Evolutionary conservation across 2,797 vertebrate species (phyloP), one percentile per base, ranked within the genome.

Genomic region (Hyperoplus lanceolatus): DNA sequence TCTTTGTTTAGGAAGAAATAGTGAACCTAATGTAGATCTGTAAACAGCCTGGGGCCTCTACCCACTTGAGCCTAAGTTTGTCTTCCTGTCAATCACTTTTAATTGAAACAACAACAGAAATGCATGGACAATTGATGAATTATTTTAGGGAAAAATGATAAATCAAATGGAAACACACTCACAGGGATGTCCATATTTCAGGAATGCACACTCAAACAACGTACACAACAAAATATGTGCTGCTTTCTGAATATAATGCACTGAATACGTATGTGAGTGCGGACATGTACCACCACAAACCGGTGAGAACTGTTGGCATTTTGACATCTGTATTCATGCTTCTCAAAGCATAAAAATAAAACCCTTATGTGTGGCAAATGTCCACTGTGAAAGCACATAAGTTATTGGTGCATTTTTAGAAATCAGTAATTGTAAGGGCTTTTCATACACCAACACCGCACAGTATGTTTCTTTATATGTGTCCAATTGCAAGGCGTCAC

Each of bases 61-160:
- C 82, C 79, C 85, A 88, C 88, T 85, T 78, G 73, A 78, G 87
- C 86, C 75, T 3, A 36, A 85, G 73, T 69, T 70, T 83, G 79
- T 86, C 82, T 80, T 85, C 73, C 89, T 94, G 94, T 92, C 95
- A 94, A 85, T 95, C 94, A 94, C 81, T 85, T 92, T 91, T 95
- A 94, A 95, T 95, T 94, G 92, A 92, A 90, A 87, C 84, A 87
- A 85, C 90, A 89, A 92, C 56, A 75, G 68, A 62, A 78, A 88
- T 77, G 85, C 72, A 85, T 51, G 65, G 83, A 66, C 87, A 90
- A 87, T 91, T 92, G 81, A 81, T 86, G 76, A 93, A 91, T 90
- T 67, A 76, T 88, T 91, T 88, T 46, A 82, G 74, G 54, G 60
- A 12, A 72, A 84, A 77, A 75, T 54, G 15, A 42, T 65, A 69